Evolutionary conservation across 2,797 vertebrate genomes (phyloP), one percentile per base, ranked within the genome.

Genomic region (Danionella dracula): DNA sequence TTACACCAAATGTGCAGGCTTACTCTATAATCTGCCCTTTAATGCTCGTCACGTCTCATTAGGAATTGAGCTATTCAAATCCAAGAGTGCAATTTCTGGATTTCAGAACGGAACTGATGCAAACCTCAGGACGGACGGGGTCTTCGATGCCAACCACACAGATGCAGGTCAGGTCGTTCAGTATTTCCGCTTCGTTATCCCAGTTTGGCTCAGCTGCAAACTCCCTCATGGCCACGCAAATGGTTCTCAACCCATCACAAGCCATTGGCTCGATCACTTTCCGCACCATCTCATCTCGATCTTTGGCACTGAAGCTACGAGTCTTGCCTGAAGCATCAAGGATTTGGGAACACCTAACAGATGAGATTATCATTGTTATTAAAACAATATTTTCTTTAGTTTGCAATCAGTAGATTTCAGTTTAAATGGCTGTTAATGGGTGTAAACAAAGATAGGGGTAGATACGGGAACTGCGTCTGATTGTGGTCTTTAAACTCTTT

Each of bases 261-360:
- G 97, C 97, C 97, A 99, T 99, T 16, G 96, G 95, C 81, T 98
- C 95, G 0, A 99, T 98, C 78, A 97, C 93, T 53, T 92, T 94
- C 16, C 71, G 87, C 70, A 98, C 91, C 93, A 98, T 96, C 79
- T 96, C 93, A 1, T 98, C 94, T 1, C 93, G 87, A 76, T 98
- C 96, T 78, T 94, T 96, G 0, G 74, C 76, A 80, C 91, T 96
- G 83, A 98, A 98, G 11, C 78, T 1, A 0, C 90, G 81, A 0
- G 80, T 20, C 35, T 93, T 85, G 0, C 95, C 93, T 5, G 89
- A 86, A 76, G 87, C 78, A 62, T 95, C 90, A 81, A 98, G 72
- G 81, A 98, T 90, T 37, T 78, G 86, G 41, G 93, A 93, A 78
- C 96, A 98, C 82, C 96, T 98, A n/a, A 34, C 8, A 27, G 6